Evolutionary conservation across 2,113 vertebrate genomes (phyloP).

Genomic region (Plotosus lineatus): DNA sequence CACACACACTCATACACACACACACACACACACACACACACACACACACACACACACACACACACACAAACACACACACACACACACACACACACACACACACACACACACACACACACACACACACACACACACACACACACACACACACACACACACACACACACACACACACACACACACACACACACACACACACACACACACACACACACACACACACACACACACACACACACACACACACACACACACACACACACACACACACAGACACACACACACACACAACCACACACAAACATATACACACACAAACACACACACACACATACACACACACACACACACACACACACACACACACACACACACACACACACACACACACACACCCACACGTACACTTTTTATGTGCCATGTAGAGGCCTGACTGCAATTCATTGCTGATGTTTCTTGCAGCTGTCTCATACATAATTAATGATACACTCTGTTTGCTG

Average conservation of each 20-base stretch:
- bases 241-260: constrained; percentile 19
- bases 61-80: constrained; percentile 16
- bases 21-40: background rate
- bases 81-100: constrained; percentile 4
- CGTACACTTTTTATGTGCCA: constrained; percentile 68
- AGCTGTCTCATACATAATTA: constrained; percentile 80
- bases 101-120: constrained; percentile 24
- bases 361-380: constrained; percentile 25
- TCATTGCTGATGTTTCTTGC: constrained; percentile 62
- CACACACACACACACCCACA: constrained; percentile 30
- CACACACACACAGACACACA: constrained; percentile 26
- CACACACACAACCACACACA: constrained; percentile 9
- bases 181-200: constrained; percentile 4
- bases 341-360: constrained; percentile 7
- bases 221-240: constrained; percentile 21
- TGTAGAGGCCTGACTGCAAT: constrained; percentile 71
- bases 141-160: constrained; percentile 29
- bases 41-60: constrained; percentile 28
- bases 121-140: constrained; percentile 22
- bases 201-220: constrained; percentile 24
- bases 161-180: constrained; percentile 18
- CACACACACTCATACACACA: constrained; percentile 29
- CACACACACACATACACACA: constrained; percentile 21
- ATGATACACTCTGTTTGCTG: constrained; percentile 72
- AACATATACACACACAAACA: constrained; percentile 19